Conservation (phyloP, 2,888 invertebrate species). For the Willowsia nigromaculata region DNA sequence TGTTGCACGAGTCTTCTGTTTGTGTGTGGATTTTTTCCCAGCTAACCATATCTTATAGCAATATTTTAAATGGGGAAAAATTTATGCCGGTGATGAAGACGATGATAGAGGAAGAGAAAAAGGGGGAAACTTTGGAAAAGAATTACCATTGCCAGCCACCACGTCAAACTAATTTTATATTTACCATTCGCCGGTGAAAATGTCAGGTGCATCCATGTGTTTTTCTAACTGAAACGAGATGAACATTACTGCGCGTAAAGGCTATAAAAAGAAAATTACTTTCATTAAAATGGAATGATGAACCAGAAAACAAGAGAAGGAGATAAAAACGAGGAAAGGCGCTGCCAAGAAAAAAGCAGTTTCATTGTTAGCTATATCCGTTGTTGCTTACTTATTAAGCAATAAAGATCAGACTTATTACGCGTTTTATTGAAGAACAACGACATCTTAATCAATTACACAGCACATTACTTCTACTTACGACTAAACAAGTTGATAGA, state of each 20-base stretch:
- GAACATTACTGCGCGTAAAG: neutral
- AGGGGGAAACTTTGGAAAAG: neutral
- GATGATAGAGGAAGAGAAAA: neutral
- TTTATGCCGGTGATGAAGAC: neutral
- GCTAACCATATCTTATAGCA: neutral
- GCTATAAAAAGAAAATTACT: constrained; percentile 30
- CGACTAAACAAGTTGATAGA: constrained; percentile 1
- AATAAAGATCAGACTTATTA: constrained; percentile 25
- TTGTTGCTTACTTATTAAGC: constrained; percentile 30
- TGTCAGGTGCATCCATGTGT: constrained; percentile 1
- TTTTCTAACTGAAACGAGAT: neutral
- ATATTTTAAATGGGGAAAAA: neutral
- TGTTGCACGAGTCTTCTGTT: neutral
- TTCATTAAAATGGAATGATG: constrained; percentile 7
- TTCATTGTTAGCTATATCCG: neutral
- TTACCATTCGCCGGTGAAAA: neutral
- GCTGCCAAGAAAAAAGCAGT: neutral
- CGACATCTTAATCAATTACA: constrained; percentile 55
- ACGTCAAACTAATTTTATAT: neutral
- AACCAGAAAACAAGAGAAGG: neutral
- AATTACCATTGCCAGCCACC: neutral
- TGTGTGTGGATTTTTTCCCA: neutral
- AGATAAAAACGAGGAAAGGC: neutral
- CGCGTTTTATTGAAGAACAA: constrained; percentile 27
- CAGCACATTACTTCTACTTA: constrained; percentile 31